Percentiles rank a stretch among this genome's conserved stretches.
phyloP scores from a whole-genome alignment of 1,140 invertebrate genomes.

The Notospermus geniculatus region DNA sequence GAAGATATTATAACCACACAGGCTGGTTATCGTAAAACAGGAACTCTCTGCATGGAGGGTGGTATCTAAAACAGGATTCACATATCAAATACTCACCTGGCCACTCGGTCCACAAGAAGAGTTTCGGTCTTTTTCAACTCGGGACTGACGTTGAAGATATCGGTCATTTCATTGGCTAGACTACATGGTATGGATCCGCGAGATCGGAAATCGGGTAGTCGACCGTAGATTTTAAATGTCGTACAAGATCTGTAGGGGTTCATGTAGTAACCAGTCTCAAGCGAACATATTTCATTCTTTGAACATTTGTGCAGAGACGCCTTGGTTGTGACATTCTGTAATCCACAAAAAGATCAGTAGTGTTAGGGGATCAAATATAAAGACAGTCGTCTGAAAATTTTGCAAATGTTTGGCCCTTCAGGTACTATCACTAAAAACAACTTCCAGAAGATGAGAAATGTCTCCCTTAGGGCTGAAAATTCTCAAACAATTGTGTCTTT shows the following conservation, averaged over 20 bases:
- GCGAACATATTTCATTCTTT: slow-evolving; percentile 11
- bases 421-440: too few species aligned
- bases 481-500: too few species aligned
- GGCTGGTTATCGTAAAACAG: too few species aligned
- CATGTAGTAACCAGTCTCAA: slow-evolving; percentile 22
- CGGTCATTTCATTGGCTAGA: slow-evolving; percentile 11
- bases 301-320: background rate
- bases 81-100: slow-evolving; percentile 12
- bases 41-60: too few species aligned
- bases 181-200: slow-evolving; percentile 14
- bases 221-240: slow-evolving; percentile 15
- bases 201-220: slow-evolving; percentile 11
- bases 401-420: too few species aligned
- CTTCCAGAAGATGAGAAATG: too few species aligned
- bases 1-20: too few species aligned
- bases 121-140: slow-evolving; percentile 18
- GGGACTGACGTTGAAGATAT: slow-evolving; percentile 14
- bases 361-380: too few species aligned
- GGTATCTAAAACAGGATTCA: too few species aligned
- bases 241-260: slow-evolving; percentile 18
- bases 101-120: slow-evolving; percentile 12
- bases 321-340: background rate
- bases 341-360: background rate
- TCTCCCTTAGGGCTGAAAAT: too few species aligned
- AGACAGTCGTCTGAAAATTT: too few species aligned